Evolutionary conservation across 2,888 invertebrate species (phyloP).

Genomic region (Mythimna impura): DNA sequence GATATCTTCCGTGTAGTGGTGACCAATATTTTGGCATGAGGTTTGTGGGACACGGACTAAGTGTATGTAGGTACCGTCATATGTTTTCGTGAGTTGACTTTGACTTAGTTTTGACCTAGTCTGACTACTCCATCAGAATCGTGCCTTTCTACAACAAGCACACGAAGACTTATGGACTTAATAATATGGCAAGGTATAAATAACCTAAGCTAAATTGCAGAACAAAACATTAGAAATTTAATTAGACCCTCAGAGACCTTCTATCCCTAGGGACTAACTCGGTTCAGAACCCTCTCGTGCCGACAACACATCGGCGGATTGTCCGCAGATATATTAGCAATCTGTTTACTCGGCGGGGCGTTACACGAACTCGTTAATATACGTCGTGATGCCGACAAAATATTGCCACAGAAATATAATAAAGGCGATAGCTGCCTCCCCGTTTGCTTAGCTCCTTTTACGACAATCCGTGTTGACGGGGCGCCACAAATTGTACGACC

Average conservation of each 20-base stretch:
- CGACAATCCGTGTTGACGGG: conserved; percentile 63
- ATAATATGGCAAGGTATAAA: conserved; percentile 7
- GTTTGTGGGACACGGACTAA: conserved; percentile 26
- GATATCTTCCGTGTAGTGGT: conserved; percentile 48
- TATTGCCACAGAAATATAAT: conserved; percentile 78
- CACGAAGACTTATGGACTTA: not conserved
- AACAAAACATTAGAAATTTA: conserved; percentile 43
- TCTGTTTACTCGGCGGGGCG: conserved; percentile 80
- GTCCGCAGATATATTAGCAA: conserved; percentile 76
- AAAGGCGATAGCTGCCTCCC: conserved; percentile 64
- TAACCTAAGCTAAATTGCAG: conserved; percentile 17
- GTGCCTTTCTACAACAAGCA: not conserved
- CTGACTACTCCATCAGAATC: not conserved
- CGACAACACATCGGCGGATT: conserved; percentile 63
- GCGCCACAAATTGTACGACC: conserved; percentile 57
- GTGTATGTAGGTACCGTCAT: conserved; percentile 22
- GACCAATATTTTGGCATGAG: conserved; percentile 56
- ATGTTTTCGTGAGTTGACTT: conserved; percentile 15
- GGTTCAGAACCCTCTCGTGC: conserved; percentile 50
- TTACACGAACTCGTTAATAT: conserved; percentile 79
- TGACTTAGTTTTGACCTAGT: not conserved
- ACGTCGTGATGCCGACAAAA: conserved; percentile 75
- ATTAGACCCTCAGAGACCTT: conserved; percentile 23
- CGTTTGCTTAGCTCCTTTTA: conserved; percentile 64
- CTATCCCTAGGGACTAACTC: conserved; percentile 47